Conservation (phyloP, 2,113 vertebrate species). For the Colinus virginianus region DNA sequence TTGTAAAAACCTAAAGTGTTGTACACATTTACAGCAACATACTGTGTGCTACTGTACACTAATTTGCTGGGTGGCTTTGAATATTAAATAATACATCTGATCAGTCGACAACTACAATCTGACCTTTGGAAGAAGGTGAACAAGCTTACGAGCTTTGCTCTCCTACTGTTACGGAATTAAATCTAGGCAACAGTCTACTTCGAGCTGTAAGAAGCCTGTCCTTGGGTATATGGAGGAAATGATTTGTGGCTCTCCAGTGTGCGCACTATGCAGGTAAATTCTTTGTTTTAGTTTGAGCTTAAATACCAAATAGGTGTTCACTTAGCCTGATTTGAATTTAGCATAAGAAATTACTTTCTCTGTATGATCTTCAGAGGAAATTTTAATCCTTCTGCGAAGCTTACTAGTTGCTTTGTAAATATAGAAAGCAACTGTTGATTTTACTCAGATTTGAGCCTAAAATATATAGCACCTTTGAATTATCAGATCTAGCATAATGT, state of each 20-base stretch:
- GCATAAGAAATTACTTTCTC: background rate
- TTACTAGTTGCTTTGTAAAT: background rate
- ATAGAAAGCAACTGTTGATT: background rate
- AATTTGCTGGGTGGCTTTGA: background rate
- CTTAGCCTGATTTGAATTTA: background rate
- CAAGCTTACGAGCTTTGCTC: background rate
- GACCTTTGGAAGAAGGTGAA: background rate
- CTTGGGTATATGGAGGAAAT: background rate
- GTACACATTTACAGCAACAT: background rate
- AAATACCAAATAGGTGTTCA: background rate
- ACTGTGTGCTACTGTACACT: background rate
- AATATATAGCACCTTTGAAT: background rate
- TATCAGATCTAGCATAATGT: background rate
- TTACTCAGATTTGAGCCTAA: background rate
- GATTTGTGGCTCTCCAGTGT: background rate
- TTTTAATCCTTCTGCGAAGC: background rate
- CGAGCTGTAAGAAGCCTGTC: background rate
- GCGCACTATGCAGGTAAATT: background rate
- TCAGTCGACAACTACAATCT: background rate
- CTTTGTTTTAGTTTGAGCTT: background rate
- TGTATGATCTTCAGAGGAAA: background rate
- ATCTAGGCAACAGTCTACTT: background rate
- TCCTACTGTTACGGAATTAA: background rate
- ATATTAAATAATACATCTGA: background rate
- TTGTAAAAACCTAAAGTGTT: background rate